phyloP scores from a whole-genome alignment of 1,140 invertebrate genomes.

The Drusus annulatus region DNA sequence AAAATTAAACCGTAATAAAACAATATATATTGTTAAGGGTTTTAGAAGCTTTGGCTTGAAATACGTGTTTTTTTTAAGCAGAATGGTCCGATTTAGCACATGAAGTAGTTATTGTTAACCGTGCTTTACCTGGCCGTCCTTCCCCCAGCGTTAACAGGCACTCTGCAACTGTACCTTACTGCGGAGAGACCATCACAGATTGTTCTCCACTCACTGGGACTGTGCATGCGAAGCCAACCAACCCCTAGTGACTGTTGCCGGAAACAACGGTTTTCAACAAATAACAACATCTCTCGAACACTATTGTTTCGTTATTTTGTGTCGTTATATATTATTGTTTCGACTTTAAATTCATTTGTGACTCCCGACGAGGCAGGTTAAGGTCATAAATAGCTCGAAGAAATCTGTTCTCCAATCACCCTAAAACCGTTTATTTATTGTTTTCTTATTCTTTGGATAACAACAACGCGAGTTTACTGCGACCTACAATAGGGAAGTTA shows the following conservation, averaged over 20 bases:
- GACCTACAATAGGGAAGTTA: neutral
- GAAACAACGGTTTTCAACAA: slow-evolving; percentile 12
- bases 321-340: slow-evolving; percentile 2
- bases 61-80: slow-evolving; percentile 39
- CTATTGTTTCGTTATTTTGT: slow-evolving; percentile 8
- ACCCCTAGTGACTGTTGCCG: neutral
- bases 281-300: neutral
- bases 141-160: neutral
- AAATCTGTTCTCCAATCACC: slow-evolving; percentile 8
- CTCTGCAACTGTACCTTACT: neutral
- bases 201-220: too few relatives aligned
- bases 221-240: neutral
- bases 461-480: slow-evolving; percentile 3
- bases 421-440: slow-evolving; percentile 31
- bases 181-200: too few relatives aligned
- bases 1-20: neutral
- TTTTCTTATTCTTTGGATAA: slow-evolving; percentile 10
- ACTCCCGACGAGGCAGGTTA: neutral
- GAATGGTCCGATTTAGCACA: slow-evolving; percentile 24
- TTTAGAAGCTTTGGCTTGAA: slow-evolving; percentile 5
- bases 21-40: neutral
- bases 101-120: slow-evolving; percentile 28
- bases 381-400: neutral
- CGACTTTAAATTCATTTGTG: neutral
- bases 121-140: slow-evolving; percentile 11